Base-by-base conservation (phyloP, 1,140 invertebrate genomes). In the Andricus grossulariae region DNA sequence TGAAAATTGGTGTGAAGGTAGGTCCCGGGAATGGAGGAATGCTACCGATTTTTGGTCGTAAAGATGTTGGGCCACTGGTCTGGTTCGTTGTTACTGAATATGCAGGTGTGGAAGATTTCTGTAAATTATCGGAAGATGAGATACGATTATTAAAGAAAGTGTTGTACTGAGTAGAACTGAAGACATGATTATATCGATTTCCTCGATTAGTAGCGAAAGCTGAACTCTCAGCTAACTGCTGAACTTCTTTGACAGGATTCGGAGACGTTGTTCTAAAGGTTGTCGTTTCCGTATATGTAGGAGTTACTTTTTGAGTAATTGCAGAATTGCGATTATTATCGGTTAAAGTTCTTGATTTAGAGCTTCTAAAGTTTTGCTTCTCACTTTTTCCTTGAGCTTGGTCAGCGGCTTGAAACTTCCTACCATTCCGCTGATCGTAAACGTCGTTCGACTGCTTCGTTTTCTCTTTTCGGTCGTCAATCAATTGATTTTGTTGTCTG, bases 191-290 rank as follows among this genome's bases (percentile, higher is more conserved):
- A 60, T 84, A 91, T 25, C 88, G 86, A 80, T 91, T 91, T 10
- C 86, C 87, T 16, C 92, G 89, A n/a, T 90, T 94, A 39, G 93
- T 93, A 0, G 94, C 93, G 84, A 96, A 95, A 0, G 95, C 95
- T 0, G 95, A 94, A 3, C 94, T 95, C 88, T 96, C 96, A 3
- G 95, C 94, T 0, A 94, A 93, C 3, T 95, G 92, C 88, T 96
- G 96, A 73, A 93, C 93, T 86, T 96, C 95, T 79, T 91, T 93
- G 13, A 88, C 60, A 19, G 91, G 85, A 74, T 72, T 86, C 7
- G 82, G 16, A 15, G 88, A 90, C 1, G 87, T 87, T 0, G 87
- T 90, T 73, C 90, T 81, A 72, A 91, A 90, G 0, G 89, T 91
- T 15, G 89, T 90, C 0, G 89, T 88, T 75, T 91, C 90, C 4